A percentile compares a stretch with the other conserved stretches of the same genome.
These are phyloP conservation scores for Xiphophorus birchmanni DNA, from an alignment of 2,797 vertebrate species.

Conservation along the genomic window DNA sequence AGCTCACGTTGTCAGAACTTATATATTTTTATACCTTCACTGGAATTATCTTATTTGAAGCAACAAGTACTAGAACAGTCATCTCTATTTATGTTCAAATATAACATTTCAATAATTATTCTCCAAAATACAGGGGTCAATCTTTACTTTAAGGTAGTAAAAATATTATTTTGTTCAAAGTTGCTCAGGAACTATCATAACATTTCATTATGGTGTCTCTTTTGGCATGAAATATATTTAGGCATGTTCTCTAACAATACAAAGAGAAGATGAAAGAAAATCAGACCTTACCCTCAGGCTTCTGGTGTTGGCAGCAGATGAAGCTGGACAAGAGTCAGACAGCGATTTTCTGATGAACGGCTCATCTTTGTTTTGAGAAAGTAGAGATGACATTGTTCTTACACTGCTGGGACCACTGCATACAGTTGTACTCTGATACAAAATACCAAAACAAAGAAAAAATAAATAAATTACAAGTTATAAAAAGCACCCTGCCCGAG, in stretches of 20 bases:
- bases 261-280: conserved; percentile 19
- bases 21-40: neutral
- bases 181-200: neutral
- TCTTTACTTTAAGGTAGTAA: neutral
- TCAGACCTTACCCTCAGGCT: conserved; percentile 85
- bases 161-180: neutral
- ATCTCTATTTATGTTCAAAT: neutral
- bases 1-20: too few species aligned
- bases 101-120: neutral
- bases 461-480: neutral
- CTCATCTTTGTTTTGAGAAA: conserved; percentile 87
- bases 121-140: neutral
- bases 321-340: conserved; percentile 86
- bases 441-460: conserved; percentile 5
- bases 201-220: neutral
- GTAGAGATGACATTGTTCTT: conserved; percentile 86
- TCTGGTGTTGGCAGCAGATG: conserved; percentile 84
- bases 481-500: neutral
- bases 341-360: conserved; percentile 81
- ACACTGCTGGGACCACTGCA: conserved; percentile 36
- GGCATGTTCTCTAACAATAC: conserved; percentile 59
- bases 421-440: conserved; percentile 39
- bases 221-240: conserved; percentile 36
- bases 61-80: neutral
- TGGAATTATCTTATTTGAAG: neutral